Percentiles rank a stretch among this genome's conserved stretches.
Evolutionary conservation across 2,797 vertebrate species (phyloP).

Genomic region (Myotis planiceps): DNA sequence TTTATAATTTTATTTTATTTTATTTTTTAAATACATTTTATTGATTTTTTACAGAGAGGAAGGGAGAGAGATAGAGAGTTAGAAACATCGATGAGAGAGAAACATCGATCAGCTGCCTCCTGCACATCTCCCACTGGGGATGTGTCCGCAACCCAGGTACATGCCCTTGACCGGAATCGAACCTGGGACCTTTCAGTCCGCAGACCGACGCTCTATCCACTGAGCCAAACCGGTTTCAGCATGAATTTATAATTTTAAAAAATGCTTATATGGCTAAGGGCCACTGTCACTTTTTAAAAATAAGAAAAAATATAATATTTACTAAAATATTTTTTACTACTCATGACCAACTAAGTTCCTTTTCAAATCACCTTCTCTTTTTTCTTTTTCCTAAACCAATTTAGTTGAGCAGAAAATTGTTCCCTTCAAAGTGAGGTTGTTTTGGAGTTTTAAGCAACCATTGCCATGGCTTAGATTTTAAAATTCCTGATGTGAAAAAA

Average conservation of each 20-base stretch:
- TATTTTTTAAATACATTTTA: no score
- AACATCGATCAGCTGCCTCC: no score
- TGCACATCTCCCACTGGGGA: no score
- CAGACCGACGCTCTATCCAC: no score
- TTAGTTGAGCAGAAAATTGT: constrained; percentile 64
- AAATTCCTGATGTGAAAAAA: constrained; percentile 20
- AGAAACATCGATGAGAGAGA: no score
- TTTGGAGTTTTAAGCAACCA: constrained; percentile 52
- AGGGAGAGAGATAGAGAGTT: no score
- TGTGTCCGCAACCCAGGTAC: no score
- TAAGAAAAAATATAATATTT: background rate
- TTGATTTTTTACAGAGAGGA: no score
- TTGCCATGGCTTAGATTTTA: constrained; percentile 24
- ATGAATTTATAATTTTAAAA: background rate
- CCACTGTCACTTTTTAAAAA: background rate
- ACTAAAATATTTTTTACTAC: constrained; percentile 23
- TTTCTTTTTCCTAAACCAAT: constrained; percentile 34
- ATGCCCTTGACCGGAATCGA: no score
- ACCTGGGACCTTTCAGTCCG: no score
- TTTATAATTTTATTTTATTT: background rate
- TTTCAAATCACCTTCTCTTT: constrained; percentile 23
- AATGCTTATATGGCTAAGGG: background rate
- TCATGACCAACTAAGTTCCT: constrained; percentile 18
- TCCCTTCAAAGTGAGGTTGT: constrained; percentile 59
- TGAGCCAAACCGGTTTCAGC: no score